Conservation (phyloP, 2,797 vertebrate genomes). For the Meda fulgida region DNA sequence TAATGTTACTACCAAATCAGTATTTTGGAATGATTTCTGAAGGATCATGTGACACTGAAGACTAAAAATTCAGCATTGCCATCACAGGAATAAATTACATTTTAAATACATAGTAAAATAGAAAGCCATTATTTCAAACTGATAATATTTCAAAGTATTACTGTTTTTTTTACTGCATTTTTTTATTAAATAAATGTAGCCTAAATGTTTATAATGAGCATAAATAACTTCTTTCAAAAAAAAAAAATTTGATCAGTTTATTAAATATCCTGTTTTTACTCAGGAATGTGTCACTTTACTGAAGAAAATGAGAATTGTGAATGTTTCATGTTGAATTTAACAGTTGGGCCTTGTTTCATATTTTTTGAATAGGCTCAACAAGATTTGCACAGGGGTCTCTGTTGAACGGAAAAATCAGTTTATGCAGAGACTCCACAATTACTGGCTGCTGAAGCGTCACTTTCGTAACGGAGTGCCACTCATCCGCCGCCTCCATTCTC, state of each 20-base stretch:
- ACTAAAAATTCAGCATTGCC: no score
- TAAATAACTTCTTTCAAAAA: no score
- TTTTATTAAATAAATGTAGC: no score
- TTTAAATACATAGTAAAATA: no score
- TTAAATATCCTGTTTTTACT: neutral
- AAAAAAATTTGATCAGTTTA: neutral
- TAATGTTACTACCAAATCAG: no score
- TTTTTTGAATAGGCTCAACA: conserved; percentile 86
- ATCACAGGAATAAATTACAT: no score
- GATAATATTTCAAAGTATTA: no score
- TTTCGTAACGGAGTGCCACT: conserved; percentile 95
- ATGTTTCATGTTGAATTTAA: conserved; percentile 9
- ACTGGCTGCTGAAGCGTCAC: conserved; percentile 97
- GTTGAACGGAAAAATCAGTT: conserved; percentile 98
- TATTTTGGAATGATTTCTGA: no score
- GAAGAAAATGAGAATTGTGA: neutral
- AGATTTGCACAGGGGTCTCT: conserved; percentile 93
- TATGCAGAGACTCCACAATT: conserved; percentile 97
- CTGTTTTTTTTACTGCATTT: no score
- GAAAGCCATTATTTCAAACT: no score
- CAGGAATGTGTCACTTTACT: neutral
- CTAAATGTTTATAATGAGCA: no score
- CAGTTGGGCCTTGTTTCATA: neutral
- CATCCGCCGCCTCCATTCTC: conserved; percentile 93
- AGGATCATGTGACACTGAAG: no score